Conservation (phyloP, 2,888 invertebrate genomes). For the Epirrita christyi region DNA sequence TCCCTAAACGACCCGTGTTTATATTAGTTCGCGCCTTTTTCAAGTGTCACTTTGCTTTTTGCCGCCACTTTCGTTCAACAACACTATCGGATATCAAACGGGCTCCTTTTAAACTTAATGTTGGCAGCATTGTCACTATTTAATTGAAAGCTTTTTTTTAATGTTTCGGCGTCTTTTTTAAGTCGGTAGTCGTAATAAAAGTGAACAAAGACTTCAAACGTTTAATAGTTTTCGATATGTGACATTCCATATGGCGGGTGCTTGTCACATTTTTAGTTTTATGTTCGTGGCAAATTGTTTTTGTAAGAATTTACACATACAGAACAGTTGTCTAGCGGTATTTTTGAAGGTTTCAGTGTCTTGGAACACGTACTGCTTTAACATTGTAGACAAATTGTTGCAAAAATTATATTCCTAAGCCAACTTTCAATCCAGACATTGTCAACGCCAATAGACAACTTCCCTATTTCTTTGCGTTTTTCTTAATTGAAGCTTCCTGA, state of each 20-base stretch:
- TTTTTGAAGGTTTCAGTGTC: too few species aligned
- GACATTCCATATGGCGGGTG: slow-evolving; percentile 74
- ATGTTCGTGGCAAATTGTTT: slow-evolving; percentile 58
- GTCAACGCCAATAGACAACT: too few species aligned
- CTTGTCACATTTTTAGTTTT: slow-evolving; percentile 73
- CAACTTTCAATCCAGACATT: too few species aligned
- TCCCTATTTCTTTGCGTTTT: too few species aligned
- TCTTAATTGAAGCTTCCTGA: too few species aligned
- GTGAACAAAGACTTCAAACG: slow-evolving; percentile 75
- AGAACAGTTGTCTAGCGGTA: not conserved
- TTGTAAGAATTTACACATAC: slow-evolving; percentile 28
- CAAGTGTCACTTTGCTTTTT: slow-evolving; percentile 83
- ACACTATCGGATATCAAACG: slow-evolving; percentile 83
- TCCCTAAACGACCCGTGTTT: slow-evolving; percentile 70
- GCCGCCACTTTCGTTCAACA: slow-evolving; percentile 73
- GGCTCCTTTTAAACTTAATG: slow-evolving; percentile 58
- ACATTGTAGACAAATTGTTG: too few species aligned
- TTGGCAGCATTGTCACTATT: slow-evolving; percentile 78
- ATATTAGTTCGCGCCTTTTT: slow-evolving; percentile 82
- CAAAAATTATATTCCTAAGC: too few species aligned
- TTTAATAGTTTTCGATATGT: slow-evolving; percentile 62
- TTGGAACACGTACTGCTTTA: too few species aligned
- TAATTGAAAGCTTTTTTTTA: slow-evolving; percentile 77
- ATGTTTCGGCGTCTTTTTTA: slow-evolving; percentile 67
- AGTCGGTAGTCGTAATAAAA: slow-evolving; percentile 76